A percentile compares a stretch with the other conserved stretches of the same genome.
phyloP scores from a whole-genome alignment of 2,888 invertebrate genomes.

The Parapristionchus giblindavisi region DNA sequence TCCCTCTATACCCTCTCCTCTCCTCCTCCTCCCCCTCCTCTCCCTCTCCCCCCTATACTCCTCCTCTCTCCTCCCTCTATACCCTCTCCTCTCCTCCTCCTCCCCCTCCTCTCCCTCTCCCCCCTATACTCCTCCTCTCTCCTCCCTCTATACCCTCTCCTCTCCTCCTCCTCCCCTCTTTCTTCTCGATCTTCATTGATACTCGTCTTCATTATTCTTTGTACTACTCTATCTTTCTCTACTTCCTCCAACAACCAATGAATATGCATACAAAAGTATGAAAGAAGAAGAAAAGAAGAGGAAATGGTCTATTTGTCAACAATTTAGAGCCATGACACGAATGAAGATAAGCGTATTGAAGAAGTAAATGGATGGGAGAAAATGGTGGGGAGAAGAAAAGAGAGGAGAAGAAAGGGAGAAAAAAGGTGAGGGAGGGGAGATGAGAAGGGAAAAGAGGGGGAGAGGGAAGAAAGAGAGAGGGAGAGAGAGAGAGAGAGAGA shows the following conservation, averaged over 20 bases:
- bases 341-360: conserved; percentile 17
- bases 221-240: conserved; percentile 5
- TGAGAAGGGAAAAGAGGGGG: conserved; percentile 9
- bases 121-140: too few relatives aligned
- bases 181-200: background rate
- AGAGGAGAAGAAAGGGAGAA: conserved; percentile 31
- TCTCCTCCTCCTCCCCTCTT: too few relatives aligned
- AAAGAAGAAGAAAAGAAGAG: background rate
- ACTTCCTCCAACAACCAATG: too few relatives aligned
- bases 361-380: background rate
- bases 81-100: too few relatives aligned
- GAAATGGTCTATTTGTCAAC: conserved; percentile 26
- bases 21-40: conserved; percentile 3
- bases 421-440: too few relatives aligned
- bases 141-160: too few relatives aligned
- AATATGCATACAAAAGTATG: background rate
- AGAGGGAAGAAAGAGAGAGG: conserved; percentile 2
- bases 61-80: background rate
- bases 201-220: background rate
- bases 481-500: conserved; percentile 16
- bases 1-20: background rate
- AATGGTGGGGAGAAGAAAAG: conserved; percentile 24
- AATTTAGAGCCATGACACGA: conserved; percentile 12
- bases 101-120: too few relatives aligned
- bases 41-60: conserved; percentile 7